Base-by-base conservation (phyloP, 2,113 vertebrate genomes). In the Scophthalmus maximus region DNA sequence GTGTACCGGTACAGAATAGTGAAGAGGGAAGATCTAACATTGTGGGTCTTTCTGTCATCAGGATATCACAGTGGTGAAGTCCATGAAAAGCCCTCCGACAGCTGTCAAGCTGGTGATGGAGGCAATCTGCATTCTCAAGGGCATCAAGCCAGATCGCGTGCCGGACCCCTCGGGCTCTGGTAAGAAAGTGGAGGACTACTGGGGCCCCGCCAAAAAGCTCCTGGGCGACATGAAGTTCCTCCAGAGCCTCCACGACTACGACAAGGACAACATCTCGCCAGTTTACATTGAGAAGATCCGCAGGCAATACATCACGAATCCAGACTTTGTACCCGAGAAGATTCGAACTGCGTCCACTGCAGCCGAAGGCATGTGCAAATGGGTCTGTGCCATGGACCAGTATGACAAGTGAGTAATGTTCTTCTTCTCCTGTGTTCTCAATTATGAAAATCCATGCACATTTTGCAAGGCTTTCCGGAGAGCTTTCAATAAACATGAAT, bases 71-170 rank as follows among this genome's bases (percentile, higher is more conserved):
- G 90, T 97, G 80, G 93, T 98, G n/a, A 98, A 97, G 80, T 94
- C 96, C 34, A 98, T 97, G 96, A 97, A 97, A 87, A 96, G 94
- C 63, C 96, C 96, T 22, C 96, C 96, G 0, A 76, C 93, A 46
- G 96, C 94, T 4, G 95, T 97, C 55, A 97, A 96, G 82, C 87
- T 97, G 51, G 96, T 96, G 30, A 97, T 98, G 96, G 96, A 98
- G 86, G 93, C 96, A 2, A 95, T 97, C 75, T 97, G 96, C 71
- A 98, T 98, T 70, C 90, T 97, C 60, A 97, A 97, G 92, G 95
- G 95, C 36, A 92, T 97, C 73, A 97, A 97, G 81, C 91, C 96
- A 1, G 96, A 97, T 73, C 94, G 95, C 59, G 87, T 97, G 23
- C 94, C 94, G 3, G 96, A 98, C 84, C 95, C 95, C 5, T 90